Evolutionary conservation across 2,888 invertebrate genomes (phyloP).

Genomic region (Ectemnius continuus): DNA sequence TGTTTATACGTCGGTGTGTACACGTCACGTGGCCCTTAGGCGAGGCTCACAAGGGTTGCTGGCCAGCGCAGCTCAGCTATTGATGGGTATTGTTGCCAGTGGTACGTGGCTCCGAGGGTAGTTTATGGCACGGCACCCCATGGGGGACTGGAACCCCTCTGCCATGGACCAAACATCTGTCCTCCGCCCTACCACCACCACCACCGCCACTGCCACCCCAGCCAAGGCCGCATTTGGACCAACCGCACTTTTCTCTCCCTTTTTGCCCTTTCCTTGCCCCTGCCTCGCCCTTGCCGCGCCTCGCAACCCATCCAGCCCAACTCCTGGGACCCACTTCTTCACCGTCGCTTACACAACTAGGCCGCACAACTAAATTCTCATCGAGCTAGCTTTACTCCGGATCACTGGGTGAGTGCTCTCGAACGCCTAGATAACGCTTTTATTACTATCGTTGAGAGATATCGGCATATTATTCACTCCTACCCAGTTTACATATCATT

Average conservation of each 20-base stretch:
- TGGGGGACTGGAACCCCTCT: constrained; percentile 72
- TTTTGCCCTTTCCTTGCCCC: constrained; percentile 2
- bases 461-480: too few relatives aligned
- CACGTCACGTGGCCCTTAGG: constrained; percentile 59
- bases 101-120: constrained; percentile 62
- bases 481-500: too few relatives aligned
- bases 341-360: too few relatives aligned
- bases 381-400: too few relatives aligned
- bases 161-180: constrained; percentile 76
- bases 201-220: constrained; percentile 16
- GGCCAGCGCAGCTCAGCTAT: constrained; percentile 29
- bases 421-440: too few relatives aligned
- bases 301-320: too few relatives aligned
- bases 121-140: constrained; percentile 73
- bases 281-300: not conserved
- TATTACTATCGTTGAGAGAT: too few relatives aligned
- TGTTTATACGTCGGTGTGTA: constrained; percentile 33
- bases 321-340: too few relatives aligned
- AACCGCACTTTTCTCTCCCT: constrained; percentile 12
- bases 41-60: constrained; percentile 47
- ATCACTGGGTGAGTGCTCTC: too few relatives aligned
- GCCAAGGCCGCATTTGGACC: constrained; percentile 38
- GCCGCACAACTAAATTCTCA: too few relatives aligned
- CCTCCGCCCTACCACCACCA: constrained; percentile 55
- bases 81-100: constrained; percentile 31